Conservation (phyloP, 2,888 invertebrate species). For the Nomada fucata region DNA sequence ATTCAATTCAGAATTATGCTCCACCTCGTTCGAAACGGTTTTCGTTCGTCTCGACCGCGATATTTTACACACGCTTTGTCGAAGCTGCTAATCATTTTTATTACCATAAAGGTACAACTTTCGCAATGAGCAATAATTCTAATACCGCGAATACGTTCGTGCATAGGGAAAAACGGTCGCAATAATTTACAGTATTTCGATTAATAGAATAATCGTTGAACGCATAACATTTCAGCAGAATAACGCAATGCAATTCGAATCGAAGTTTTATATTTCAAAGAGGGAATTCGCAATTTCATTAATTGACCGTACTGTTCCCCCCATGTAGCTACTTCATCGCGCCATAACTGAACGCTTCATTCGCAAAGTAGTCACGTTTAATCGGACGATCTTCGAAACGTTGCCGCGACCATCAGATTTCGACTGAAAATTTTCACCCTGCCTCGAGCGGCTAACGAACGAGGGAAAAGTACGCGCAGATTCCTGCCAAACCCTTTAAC, state of each 20-base stretch:
- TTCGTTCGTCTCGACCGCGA: neutral
- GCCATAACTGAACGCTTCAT: neutral
- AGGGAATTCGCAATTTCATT: neutral
- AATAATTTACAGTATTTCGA: no score
- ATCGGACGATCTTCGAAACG: slow-evolving; percentile 44
- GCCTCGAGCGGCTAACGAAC: slow-evolving; percentile 21
- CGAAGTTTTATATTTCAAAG: neutral
- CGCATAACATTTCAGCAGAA: no score
- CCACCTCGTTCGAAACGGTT: neutral
- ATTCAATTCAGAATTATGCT: slow-evolving; percentile 8
- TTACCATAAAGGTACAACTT: no score
- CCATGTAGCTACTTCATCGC: neutral
- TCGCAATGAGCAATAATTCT: no score
- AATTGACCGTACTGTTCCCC: neutral
- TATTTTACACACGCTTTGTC: neutral
- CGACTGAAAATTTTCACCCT: slow-evolving; percentile 54
- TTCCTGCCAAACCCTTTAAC: slow-evolving; percentile 69
- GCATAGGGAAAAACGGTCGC: no score
- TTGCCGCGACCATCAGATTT: slow-evolving; percentile 19
- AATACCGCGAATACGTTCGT: no score
- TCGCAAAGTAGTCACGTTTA: slow-evolving; percentile 22
- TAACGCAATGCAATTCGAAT: no score
- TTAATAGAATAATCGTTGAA: no score
- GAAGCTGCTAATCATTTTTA: no score
- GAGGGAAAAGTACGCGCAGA: slow-evolving; percentile 56